Base-by-base conservation (phyloP, 2,888 invertebrate genomes). In the Sarcophaga rosellei region DNA sequence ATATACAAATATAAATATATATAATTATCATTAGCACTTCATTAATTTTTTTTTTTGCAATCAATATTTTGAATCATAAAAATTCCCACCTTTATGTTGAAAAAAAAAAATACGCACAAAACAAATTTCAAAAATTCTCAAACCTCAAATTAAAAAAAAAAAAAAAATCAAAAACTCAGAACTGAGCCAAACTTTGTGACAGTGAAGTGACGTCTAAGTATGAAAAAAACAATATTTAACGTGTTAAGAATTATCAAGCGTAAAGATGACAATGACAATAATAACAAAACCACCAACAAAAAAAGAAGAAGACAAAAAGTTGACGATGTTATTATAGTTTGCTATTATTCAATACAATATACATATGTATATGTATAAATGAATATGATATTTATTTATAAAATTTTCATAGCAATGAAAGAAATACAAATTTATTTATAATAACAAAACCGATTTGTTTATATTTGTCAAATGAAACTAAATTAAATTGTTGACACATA, bases 401-500 rank as follows among this genome's bases (percentile, higher is more conserved):
- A 73, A 53, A 74, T 77, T 81, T 81, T 86, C 76, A 77, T 74
- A 77, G 86, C 83, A 80, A 74, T 77, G 63, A 83, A 81, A 23
- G 21, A 23, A 63, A 63, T 17, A 53, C 12, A 53, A 15, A 15
- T 53, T 15, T 53, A 53, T 15, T 17, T 15, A 53, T 53, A 53
- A 53, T 53, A 53, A 53, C 17, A 53, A 53, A 15, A 53, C 12
- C 17, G 81, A 80, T 74, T 77, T 86, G 81, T 84, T 84, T 84
- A 74, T 84, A 78, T 84, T 86, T 84, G 78, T 61, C 83, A 86
- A 84, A 86, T 86, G 83, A 84, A 86, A 74, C 59, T 86, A 74
- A 86, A 86, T 84, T 84, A 83, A 86, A 78, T 81, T 84, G 86
- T 74, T 86, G 86, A 73, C 83, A 81, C 83, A 84, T 84, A 62